Base-by-base conservation (phyloP, 2,113 vertebrate genomes). In the Tachysurus vachellii region DNA sequence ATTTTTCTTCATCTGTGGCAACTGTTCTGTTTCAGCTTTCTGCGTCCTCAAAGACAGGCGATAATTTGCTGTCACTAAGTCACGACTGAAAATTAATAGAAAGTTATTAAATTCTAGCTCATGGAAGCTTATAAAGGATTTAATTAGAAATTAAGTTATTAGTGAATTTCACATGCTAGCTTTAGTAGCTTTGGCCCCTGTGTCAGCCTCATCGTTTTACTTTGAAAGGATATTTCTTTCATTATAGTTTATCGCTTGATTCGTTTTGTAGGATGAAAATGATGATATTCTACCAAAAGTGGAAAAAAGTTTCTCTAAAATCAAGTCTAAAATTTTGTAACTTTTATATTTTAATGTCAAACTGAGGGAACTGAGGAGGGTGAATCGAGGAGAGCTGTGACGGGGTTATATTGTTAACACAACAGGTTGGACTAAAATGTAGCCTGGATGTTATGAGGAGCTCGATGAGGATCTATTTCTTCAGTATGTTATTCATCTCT, bases 1-100 rank as follows among this genome's bases (percentile, higher is more conserved):
- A 59, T 86, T 88, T 82, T 82, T 88, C 84, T 82, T 76, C 47
- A 26, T 71, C 84, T 75, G 88, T 7, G 14, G 77, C 16, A 9
- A 70, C 66, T 28, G 31, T 42, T 71, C 66, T 28, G 31, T 42
- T 71, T 21, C 23, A 28, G 85, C 61, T 71, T 66, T 57, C 47
- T 66, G 36, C 68, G 81, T 61, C 62, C 64, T 80, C 50, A 50
- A 73, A 26, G 80, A 42, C 36, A 56, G 53, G 54, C 36, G 17
- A 1, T 61, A 73, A 75, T 82, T 64, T 21, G 85, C 50, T 73
- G 77, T 50, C 84, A 64, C 36, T 36, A 36, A 36, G 75, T 80
- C 84, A 62, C 10, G 9, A 31, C 50, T 57, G 47, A 28, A 36
- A 76, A 86, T 28, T 42, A 70, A 70, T 26, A 36, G n/a, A 86